Conservation (phyloP, 2,113 vertebrate species). For the Mormoops blainvillei region DNA sequence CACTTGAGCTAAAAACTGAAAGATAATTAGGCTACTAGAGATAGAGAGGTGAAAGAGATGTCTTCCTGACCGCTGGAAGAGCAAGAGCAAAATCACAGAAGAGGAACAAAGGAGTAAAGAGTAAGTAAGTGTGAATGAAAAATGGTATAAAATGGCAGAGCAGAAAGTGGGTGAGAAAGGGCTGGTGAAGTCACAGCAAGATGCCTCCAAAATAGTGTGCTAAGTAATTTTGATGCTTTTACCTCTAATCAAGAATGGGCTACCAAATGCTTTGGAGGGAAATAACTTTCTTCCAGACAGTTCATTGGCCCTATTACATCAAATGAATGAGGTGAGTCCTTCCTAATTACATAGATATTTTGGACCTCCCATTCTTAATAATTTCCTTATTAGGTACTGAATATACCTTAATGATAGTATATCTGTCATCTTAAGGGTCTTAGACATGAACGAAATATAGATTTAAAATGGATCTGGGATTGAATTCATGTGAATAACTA, state of each 20-base stretch:
- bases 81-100: not conserved
- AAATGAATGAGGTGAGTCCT: conserved; percentile 33
- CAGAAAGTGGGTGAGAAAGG: not conserved
- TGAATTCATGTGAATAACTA: conserved; percentile 14
- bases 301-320: not conserved
- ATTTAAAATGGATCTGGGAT: not conserved
- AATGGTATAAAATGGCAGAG: not conserved
- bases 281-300: not conserved
- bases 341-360: conserved; percentile 54
- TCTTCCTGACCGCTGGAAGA: not conserved
- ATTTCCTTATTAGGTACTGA: conserved; percentile 56
- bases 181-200: not conserved
- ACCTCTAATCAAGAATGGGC: not conserved
- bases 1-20: not conserved
- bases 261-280: not conserved
- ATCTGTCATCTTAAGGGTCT: conserved; percentile 28
- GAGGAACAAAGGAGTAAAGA: not conserved
- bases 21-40: not conserved
- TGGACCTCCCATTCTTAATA: conserved; percentile 55
- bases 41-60: not conserved
- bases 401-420: conserved; percentile 3
- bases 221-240: not conserved
- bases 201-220: not conserved
- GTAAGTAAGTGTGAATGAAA: not conserved
- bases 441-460: not conserved